Evolutionary conservation across 2,113 vertebrate genomes (phyloP).

Genomic region (Tamias sibiricus): DNA sequence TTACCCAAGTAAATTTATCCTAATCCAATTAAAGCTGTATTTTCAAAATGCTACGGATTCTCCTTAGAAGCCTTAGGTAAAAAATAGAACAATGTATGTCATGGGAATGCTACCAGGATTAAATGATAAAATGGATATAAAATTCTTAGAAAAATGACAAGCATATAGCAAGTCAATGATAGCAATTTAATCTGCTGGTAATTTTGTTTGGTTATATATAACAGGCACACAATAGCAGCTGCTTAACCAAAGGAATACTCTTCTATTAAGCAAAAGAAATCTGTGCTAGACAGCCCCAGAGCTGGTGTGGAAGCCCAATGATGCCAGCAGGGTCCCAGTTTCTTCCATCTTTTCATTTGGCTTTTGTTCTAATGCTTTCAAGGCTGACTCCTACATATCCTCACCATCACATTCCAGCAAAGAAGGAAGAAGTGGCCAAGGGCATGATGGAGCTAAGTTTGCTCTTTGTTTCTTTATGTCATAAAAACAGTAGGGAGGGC

Average conservation of each 20-base stretch:
- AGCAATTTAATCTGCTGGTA: not conserved
- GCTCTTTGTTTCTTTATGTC: not conserved
- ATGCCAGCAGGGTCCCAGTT: not conserved
- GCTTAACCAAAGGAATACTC: not conserved
- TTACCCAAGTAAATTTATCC: not conserved
- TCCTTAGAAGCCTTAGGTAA: not conserved
- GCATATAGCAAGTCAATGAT: not conserved
- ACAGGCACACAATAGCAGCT: not conserved
- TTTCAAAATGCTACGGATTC: not conserved
- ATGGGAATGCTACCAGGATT: not conserved
- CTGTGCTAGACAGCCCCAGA: not conserved
- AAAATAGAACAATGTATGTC: not conserved
- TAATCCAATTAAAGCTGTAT: not conserved
- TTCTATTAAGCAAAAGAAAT: not conserved
- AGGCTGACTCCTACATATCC: not conserved
- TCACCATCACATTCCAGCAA: not conserved
- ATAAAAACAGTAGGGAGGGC: not conserved
- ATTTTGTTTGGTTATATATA: conserved; percentile 1
- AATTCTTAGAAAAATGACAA: not conserved
- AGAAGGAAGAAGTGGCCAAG: not conserved
- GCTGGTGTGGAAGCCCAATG: not conserved
- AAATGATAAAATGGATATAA: not conserved
- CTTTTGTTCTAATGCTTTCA: not conserved
- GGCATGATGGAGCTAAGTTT: not conserved
- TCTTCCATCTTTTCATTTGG: not conserved